Evolutionary conservation across 2,797 vertebrate genomes (phyloP).

Genomic region (Fratercula arctica): DNA sequence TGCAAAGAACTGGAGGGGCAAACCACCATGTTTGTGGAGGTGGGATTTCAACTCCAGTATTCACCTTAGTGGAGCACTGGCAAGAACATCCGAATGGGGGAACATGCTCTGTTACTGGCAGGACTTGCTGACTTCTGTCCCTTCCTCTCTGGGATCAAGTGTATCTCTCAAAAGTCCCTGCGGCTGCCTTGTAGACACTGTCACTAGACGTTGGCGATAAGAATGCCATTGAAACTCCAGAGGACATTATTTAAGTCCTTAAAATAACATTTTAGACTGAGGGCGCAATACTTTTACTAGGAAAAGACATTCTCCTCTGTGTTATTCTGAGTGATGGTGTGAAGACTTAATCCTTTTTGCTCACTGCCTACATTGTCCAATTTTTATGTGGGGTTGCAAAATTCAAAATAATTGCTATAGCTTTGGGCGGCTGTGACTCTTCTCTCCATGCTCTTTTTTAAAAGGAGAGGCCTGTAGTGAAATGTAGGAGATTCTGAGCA

Average conservation of each 20-base stretch:
- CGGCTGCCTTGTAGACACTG: background rate
- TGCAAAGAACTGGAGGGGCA: background rate
- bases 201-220: background rate
- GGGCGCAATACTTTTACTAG: background rate
- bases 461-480: background rate
- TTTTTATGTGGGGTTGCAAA: background rate
- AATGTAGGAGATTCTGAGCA: constrained; percentile 22
- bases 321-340: background rate
- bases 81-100: background rate
- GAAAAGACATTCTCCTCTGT: background rate
- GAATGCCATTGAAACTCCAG: background rate
- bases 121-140: background rate
- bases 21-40: background rate
- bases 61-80: background rate
- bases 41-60: background rate
- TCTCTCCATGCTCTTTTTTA: background rate
- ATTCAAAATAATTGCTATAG: background rate
- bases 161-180: background rate
- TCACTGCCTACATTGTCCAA: background rate
- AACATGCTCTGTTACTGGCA: background rate
- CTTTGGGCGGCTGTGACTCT: background rate
- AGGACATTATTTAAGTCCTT: background rate
- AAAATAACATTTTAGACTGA: background rate
- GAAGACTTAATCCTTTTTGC: background rate
- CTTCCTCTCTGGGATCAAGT: background rate